A percentile compares a stretch with the other conserved stretches of the same genome.
Evolutionary conservation across 2,113 vertebrate genomes (phyloP).

Genomic region (Pituophis catenifer): DNA sequence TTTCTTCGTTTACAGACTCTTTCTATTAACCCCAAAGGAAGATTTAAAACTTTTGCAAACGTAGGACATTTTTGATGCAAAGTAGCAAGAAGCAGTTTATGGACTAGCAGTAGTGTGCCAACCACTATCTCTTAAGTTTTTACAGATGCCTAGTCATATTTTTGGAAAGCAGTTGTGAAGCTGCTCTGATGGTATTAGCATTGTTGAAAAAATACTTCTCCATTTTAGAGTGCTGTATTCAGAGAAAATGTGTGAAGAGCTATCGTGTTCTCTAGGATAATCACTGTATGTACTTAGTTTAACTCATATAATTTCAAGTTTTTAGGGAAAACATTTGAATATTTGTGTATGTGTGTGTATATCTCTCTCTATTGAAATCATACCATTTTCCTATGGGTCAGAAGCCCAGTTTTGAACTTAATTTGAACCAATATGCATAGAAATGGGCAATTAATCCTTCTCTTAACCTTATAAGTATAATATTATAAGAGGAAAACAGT

Average conservation of each 20-base stretch:
- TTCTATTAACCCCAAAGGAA: not conserved
- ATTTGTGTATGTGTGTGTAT: not conserved
- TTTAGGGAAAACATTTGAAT: not conserved
- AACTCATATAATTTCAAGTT: not conserved
- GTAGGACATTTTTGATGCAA: not conserved
- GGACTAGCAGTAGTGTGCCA: not conserved
- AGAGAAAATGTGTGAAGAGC: not conserved
- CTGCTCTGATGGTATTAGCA: not conserved
- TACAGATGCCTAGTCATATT: not conserved
- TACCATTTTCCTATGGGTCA: not conserved
- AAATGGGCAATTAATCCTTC: not conserved
- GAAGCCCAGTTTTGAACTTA: not conserved
- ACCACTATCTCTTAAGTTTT: not conserved
- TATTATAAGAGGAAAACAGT: not conserved
- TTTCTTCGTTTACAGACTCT: not conserved
- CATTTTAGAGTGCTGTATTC: not conserved
- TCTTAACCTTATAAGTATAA: not conserved
- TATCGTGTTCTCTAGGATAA: not conserved
- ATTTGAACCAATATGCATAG: not conserved
- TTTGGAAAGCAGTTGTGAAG: not conserved
- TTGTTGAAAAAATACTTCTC: not conserved
- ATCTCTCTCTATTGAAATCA: not conserved
- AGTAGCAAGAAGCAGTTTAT: conserved; percentile 5
- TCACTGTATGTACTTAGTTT: not conserved
- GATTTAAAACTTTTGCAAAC: not conserved